A percentile compares a stretch with the other conserved stretches of the same genome.
Evolutionary conservation across 2,888 invertebrate species (phyloP).

Genomic region (Pterobdella sp.): DNA sequence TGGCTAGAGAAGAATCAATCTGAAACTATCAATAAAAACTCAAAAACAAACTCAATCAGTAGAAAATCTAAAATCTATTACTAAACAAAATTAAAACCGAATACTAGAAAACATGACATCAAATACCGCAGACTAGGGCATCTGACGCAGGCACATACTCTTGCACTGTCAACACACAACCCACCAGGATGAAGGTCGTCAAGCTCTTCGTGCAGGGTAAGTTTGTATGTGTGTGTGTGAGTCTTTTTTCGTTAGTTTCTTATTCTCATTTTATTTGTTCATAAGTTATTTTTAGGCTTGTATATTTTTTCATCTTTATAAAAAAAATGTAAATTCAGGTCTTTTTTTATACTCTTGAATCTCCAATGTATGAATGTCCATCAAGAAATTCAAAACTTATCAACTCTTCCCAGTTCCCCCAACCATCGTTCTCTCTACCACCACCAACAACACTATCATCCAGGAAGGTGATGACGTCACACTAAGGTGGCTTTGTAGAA

Average conservation of each 20-base stretch:
- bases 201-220: conserved; percentile 22
- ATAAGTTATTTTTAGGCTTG: neutral
- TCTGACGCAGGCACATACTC: conserved; percentile 19
- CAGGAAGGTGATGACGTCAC: conserved; percentile 69
- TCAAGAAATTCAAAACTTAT: neutral
- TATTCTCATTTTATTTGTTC: neutral
- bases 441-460: conserved; percentile 21
- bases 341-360: neutral
- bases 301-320: neutral
- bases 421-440: conserved; percentile 3
- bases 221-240: neutral
- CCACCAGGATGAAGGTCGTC: conserved; percentile 18
- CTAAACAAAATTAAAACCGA: too few relatives aligned
- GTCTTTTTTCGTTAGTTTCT: neutral
- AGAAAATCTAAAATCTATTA: neutral
- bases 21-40: neutral
- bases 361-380: neutral
- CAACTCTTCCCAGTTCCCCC: conserved; percentile 27
- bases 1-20: neutral
- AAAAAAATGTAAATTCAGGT: neutral
- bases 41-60: neutral
- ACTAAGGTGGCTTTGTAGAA: conserved; percentile 55
- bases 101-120: too few relatives aligned
- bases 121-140: conserved; percentile 6
- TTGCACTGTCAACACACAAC: conserved; percentile 19